A percentile compares a stretch with the other conserved stretches of the same genome.
These are phyloP conservation scores for Noctua comes DNA, from an alignment of 2,888 invertebrate species.

Conservation along the genomic window DNA sequence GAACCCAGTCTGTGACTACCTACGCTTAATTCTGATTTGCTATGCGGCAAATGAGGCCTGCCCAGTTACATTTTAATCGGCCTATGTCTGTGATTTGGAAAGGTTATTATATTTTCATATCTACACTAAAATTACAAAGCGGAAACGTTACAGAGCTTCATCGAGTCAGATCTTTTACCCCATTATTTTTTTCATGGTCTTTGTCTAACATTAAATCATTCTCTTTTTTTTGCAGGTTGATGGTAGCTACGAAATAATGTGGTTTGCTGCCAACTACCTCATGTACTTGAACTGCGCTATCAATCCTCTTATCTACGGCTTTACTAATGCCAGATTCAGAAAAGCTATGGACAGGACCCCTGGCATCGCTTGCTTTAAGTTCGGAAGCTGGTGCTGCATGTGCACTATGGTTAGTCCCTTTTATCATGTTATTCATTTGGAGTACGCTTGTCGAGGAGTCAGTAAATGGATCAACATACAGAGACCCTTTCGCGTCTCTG, in stretches of 20 bases:
- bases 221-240: constrained; percentile 82
- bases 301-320: constrained; percentile 94
- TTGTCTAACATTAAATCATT: background rate
- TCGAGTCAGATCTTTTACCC: background rate
- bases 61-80: background rate
- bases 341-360: constrained; percentile 91
- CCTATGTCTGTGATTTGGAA: background rate
- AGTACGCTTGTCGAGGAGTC: background rate
- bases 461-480: background rate
- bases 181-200: background rate
- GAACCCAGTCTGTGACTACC: background rate
- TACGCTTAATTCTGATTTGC: background rate
- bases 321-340: constrained; percentile 93
- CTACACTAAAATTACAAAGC: background rate
- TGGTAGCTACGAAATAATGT: constrained; percentile 90
- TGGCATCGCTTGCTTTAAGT: constrained; percentile 85
- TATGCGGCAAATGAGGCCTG: background rate
- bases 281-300: constrained; percentile 93
- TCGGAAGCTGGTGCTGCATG: constrained; percentile 85
- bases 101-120: background rate
- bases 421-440: background rate
- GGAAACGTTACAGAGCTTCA: background rate
- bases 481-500: background rate
- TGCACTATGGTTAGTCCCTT: constrained; percentile 75
- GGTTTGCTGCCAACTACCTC: constrained; percentile 93